Evolutionary conservation across 1,140 invertebrate genomes (phyloP), one percentile per base, ranked within the genome.

Genomic region (Vanessa tameamea): DNA sequence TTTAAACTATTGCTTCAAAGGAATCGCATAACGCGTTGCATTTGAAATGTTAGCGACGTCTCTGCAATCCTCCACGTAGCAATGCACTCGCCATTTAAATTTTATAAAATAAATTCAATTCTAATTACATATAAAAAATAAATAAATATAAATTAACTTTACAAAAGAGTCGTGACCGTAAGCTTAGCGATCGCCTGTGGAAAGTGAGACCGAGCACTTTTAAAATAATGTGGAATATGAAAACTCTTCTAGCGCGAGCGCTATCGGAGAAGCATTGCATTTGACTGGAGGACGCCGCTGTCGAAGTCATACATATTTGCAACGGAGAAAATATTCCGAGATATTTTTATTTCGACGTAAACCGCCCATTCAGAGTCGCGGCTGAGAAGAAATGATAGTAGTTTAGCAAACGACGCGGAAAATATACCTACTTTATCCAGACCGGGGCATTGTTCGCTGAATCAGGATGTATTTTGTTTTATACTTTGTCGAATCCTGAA

Each of bases 331-430:
- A 61, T 61, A 61, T 61, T 31, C 23, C 23, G 15, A 37, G 57
- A 61, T 61, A 37, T 61, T 61, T 61, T 61, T 37, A 61, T 61
- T 61, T n/a, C 57, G 57, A 61, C 57, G 57, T 37, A 59, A 59
- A 59, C 50, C 65, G 65, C 50, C 37, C 66, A 57, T 55, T 57
- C 53, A 50, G 26, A 61, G 55, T 31, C 51, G n/a, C 66, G 53
- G 47, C 66, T 68, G 66, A 47, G 66, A 57, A 68, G 51, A 53
- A 57, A 68, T 68, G 66, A 68, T 68, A 68, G 66, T 57, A 57
- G 66, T 68, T 68, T 47, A 57, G 8, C 55, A 57, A 53, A 57
- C 53, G 66, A 55, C n/a, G 31, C 23, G 66, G 66, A 68, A 68
- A 68, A 68, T 68, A 57, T 59, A 47, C 66, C 51, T 68, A 68